These are phyloP conservation scores for Cyanoderma ruficeps DNA, from an alignment of 2,113 vertebrate species.

Conservation along the genomic window DNA sequence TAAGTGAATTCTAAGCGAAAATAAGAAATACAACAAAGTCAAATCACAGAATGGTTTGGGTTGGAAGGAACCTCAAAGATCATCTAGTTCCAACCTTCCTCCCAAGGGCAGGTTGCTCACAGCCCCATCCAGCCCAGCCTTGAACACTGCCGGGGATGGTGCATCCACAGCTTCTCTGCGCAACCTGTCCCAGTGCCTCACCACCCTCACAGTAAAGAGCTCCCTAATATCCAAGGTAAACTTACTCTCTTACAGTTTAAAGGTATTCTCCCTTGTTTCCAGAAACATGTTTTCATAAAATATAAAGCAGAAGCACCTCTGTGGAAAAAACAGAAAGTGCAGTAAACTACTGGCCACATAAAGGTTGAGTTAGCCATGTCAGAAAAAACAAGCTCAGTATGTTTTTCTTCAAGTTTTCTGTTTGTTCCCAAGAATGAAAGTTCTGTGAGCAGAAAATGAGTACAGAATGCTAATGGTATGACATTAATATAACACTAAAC, in stretches of 20 bases:
- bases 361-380: background rate
- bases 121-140: background rate
- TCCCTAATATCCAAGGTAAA: background rate
- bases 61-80: background rate
- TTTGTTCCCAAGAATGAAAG: background rate
- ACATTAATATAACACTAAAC: background rate
- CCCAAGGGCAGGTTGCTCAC: rapidly evolving
- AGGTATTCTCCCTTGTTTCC: background rate
- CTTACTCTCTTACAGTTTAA: background rate
- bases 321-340: background rate
- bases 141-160: background rate
- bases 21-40: background rate
- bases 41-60: background rate
- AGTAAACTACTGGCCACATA: background rate
- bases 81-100: background rate
- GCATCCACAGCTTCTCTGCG: background rate
- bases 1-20: background rate
- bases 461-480: background rate
- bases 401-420: background rate
- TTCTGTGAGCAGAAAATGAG: background rate
- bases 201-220: background rate
- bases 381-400: background rate
- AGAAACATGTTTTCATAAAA: background rate
- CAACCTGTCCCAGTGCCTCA: background rate
- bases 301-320: background rate